Conservation (phyloP, 1,140 invertebrate species). For the Gerris buenoi region DNA sequence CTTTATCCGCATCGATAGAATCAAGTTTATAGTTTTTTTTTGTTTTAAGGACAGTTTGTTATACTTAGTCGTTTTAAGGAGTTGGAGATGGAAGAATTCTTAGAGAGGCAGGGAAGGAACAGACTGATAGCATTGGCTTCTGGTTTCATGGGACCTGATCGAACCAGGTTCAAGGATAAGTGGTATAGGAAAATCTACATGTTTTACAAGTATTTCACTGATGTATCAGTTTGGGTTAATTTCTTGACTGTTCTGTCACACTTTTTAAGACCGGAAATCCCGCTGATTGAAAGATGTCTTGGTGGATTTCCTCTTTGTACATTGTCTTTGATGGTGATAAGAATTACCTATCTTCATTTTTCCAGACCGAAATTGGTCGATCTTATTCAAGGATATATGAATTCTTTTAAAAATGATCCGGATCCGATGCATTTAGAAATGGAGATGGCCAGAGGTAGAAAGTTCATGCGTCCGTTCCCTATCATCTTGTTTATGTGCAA, state of each 20-base stretch:
- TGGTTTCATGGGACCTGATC: neutral
- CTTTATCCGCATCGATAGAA: too few species aligned
- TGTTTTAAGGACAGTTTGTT: too few species aligned
- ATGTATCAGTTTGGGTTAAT: neutral
- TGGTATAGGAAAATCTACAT: neutral
- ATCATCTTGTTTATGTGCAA: neutral
- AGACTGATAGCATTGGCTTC: neutral
- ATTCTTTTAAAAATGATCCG: neutral
- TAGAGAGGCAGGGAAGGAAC: neutral
- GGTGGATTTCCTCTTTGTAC: neutral
- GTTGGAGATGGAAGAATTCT: constrained; percentile 3
- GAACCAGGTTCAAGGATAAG: neutral
- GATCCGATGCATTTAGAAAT: neutral
- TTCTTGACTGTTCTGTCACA: neutral
- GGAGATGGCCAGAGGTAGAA: neutral
- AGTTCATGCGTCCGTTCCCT: neutral
- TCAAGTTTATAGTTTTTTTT: too few species aligned
- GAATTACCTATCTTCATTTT: neutral
- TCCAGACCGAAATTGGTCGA: neutral
- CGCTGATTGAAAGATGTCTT: neutral
- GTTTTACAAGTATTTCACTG: neutral
- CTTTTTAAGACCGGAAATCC: neutral
- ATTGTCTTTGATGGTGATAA: neutral
- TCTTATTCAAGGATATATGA: neutral
- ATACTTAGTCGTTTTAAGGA: too few species aligned